Evolutionary conservation across 1,140 invertebrate genomes (phyloP), one percentile per base, ranked within the genome.

Genomic region (Aleiodes sp.): DNA sequence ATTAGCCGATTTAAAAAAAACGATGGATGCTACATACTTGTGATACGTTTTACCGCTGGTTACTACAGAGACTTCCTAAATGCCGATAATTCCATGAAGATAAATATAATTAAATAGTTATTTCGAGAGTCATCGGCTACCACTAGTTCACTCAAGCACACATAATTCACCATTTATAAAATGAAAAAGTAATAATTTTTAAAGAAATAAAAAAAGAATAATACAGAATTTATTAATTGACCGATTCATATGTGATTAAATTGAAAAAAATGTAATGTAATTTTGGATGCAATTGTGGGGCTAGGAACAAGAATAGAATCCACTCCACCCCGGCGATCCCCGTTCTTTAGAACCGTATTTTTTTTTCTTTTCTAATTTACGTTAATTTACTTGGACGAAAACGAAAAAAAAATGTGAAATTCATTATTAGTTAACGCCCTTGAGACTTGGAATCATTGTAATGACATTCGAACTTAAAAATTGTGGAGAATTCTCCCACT

Each of bases 141-240:
- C 83, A 86, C 85, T 86, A 86, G 85, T 86, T 86, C 83, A 86
- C 83, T 85, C 82, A 85, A 79, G 85, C 85, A 86, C 85, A 86
- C 80, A 75, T 77, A 75, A 83, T 77, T 83, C 81, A 84, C 76
- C 76, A 80, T 65, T 82, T 83, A 82, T 79, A 84, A 75, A 64
- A 21, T 43, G 19, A 16, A 56, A 35, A 56, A 65, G 10, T 31
- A 29, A 31, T 52, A 64, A 64, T 43, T 43, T 19, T 4, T 14
- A 39, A 64, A n/a, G 10, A 64, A 64, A 21, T 64, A 4, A 64
- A 4, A 21, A 46, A 24, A 43, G 28, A 28, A 64, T 28, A 64
- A 64, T 31, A n/a, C 28, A 28, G 77, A 76, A 79, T 75, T 67
- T 78, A 59, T 69, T 74, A 75, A 73, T 77, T 77, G 74, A 78